These are phyloP conservation scores for Dipodomys spectabilis DNA, from an alignment of 2,113 vertebrate genomes.

Conservation along the genomic window DNA sequence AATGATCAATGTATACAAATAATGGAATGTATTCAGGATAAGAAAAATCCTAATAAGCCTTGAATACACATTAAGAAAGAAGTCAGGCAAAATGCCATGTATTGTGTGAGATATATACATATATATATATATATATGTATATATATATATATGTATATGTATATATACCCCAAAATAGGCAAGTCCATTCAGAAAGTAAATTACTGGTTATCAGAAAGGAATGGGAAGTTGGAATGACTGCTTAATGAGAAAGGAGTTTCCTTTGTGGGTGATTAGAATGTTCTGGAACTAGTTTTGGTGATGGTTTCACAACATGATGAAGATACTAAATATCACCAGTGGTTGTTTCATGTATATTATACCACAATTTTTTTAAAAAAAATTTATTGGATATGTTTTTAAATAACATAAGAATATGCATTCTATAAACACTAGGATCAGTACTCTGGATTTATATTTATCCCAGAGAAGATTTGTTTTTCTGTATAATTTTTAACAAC, in stretches of 20 bases:
- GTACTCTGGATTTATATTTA: conserved; percentile 22
- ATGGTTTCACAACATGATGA: not conserved
- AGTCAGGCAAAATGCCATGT: not conserved
- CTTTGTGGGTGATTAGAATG: not conserved
- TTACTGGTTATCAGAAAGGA: not conserved
- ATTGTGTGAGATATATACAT: not conserved
- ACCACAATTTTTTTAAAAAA: not conserved
- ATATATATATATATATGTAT: not conserved
- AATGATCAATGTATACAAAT: not conserved
- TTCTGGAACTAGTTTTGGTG: conserved; percentile 4
- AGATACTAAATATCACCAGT: not conserved
- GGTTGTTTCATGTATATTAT: not conserved
- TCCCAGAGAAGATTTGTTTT: conserved; percentile 21
- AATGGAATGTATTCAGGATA: not conserved
- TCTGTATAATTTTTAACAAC: conserved; percentile 1
- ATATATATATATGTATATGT: too few relatives aligned
- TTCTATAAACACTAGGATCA: not conserved
- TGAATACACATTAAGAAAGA: not conserved
- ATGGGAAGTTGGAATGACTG: not conserved
- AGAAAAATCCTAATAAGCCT: not conserved
- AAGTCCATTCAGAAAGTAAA: not conserved
- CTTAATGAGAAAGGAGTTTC: not conserved
- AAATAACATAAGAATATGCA: not conserved
- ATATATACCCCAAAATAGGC: not conserved
- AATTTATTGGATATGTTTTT: conserved; percentile 38